A percentile compares a stretch with the other conserved stretches of the same genome.
These are phyloP conservation scores for Atta texana DNA, from an alignment of 1,140 invertebrate genomes.

Conservation along the genomic window DNA sequence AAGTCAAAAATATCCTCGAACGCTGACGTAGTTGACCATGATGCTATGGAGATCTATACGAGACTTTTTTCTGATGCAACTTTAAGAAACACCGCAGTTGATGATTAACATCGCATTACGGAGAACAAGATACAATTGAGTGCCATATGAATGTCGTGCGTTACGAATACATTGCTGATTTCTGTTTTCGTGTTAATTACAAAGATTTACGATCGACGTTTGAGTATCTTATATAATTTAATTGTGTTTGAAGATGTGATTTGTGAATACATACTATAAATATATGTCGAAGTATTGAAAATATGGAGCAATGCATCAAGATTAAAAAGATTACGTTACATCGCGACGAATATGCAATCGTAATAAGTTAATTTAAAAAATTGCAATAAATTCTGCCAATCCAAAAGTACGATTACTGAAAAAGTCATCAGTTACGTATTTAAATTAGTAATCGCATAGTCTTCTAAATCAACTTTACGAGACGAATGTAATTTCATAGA, in stretches of 20 bases:
- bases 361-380: background rate
- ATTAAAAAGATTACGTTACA: background rate
- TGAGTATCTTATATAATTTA: background rate
- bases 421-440: background rate
- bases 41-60: constrained; percentile 2
- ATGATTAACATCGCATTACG: background rate
- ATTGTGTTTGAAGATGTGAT: background rate
- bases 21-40: background rate
- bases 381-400: background rate
- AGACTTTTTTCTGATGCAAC: background rate
- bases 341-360: background rate
- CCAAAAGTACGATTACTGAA: background rate
- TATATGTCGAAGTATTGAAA: background rate
- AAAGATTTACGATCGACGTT: background rate
- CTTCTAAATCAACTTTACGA: background rate
- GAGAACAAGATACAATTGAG: background rate
- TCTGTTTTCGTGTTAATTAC: background rate
- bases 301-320: background rate
- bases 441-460: background rate
- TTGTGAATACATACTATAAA: background rate
- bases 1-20: background rate
- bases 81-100: background rate
- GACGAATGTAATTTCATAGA: background rate
- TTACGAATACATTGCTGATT: background rate
- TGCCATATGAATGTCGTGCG: background rate